These are phyloP conservation scores for Podotricha telesiphe DNA, from an alignment of 2,888 invertebrate species.

Conservation along the genomic window DNA sequence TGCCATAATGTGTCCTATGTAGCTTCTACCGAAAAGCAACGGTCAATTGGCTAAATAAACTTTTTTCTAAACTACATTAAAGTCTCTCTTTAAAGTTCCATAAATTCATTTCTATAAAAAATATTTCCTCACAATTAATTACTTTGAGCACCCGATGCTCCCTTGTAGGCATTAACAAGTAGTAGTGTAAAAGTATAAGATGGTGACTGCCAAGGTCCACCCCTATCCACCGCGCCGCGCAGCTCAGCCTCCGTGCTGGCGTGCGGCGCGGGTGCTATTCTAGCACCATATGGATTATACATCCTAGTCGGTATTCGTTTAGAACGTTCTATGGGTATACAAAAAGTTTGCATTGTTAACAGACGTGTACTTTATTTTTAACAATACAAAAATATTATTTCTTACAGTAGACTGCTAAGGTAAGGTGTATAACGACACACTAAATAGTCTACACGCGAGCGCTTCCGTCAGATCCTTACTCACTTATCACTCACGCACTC, in stretches of 20 bases:
- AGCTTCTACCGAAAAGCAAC: neutral
- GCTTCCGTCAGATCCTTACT: conserved; percentile 25
- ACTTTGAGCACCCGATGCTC: conserved; percentile 32
- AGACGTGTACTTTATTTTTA: conserved; percentile 78
- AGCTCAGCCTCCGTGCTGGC: neutral
- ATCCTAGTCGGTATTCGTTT: conserved; percentile 58
- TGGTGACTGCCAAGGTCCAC: conserved; percentile 17
- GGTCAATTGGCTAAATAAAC: conserved; percentile 21
- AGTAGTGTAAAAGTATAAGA: conserved; percentile 26
- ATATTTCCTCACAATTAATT: conserved; percentile 27
- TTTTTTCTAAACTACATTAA: conserved; percentile 19
- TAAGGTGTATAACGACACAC: conserved; percentile 53
- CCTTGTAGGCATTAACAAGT: conserved; percentile 33
- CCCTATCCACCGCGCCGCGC: neutral
- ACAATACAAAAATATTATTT: conserved; percentile 81
- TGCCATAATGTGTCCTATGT: neutral
- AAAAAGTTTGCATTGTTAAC: conserved; percentile 70
- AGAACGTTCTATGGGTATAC: conserved; percentile 66
- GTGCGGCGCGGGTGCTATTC: conserved; percentile 46
- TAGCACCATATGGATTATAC: conserved; percentile 77
- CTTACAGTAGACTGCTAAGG: conserved; percentile 70
- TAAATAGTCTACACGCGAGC: conserved; percentile 33
- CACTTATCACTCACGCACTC: conserved; percentile 44
- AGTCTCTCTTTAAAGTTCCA: conserved; percentile 18
- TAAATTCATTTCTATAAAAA: conserved; percentile 37